Base-by-base conservation (phyloP, 2,113 vertebrate genomes). In the Engraulis encrasicolus region DNA sequence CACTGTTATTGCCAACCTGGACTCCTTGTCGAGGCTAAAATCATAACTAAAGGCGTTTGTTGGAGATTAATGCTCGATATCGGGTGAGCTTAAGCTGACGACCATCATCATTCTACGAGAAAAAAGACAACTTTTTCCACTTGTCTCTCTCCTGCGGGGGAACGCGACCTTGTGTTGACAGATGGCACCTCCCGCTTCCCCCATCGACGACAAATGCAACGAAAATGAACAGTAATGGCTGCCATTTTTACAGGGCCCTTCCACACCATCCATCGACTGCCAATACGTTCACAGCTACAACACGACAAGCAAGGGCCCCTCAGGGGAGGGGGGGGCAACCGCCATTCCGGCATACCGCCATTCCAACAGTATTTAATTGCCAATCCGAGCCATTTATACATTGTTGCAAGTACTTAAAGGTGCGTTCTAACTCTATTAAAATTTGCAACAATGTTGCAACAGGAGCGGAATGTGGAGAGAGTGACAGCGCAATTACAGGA, bases 61-160 rank as follows among this genome's bases (percentile, higher is more conserved):
- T 12, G 88, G 88, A 88, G 88, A 82, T 78, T 92, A 91, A 93
- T 93, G 89, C 87, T 81, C 87, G 83, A 83, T 87, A 92, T 92
- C 89, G 84, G 86, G n/a, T 91, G 89, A 91, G 91, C 83, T 88
- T 89, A 89, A 49, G 87, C 88, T 88, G 92, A 92, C 92, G 91
- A 91, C 91, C 88, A 88, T 86, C 89, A 92, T 93, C 91, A 89
- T 88, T 93, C 91, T 91, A 88, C 82, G 85, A 88, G n/a, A n/a
- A n/a, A 74, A 74, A 36, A 91, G 94, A 94, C 93, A 89, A 90
- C 90, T 89, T 91, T 91, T 90, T 89, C 92, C 9, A 74, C 66
- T 90, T 89, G 87, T 90, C 88, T 88, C 88, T 86, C 86, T 92
- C 89, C 90, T 84, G 85, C 90, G 2, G 18, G 84, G 86, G 89